Conservation (phyloP, 2,113 vertebrate genomes). For the zebrafish (Danio rerio) region GRCz12tu NC_133179.1:2725501-2726000, state of each 20-base stretch:
- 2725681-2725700: neutral
- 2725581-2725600: neutral
- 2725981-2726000: constrained; percentile 88
- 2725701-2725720: neutral
- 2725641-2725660: neutral
- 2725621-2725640: neutral
- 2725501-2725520: neutral
- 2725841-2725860: constrained; percentile 7
- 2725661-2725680: neutral
- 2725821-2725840: neutral
- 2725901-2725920: constrained; percentile 78
- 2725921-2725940: constrained; percentile 91
- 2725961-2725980: constrained; percentile 91
- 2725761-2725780: constrained; percentile 28
- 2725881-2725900: neutral
- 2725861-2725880: neutral
- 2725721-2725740: neutral
- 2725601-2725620: neutral
- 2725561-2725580: neutral
- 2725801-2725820: constrained; percentile 12
- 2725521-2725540: neutral
- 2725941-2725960: constrained; percentile 89
- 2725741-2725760: constrained; percentile 33
- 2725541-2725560: constrained; percentile 9
- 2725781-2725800: constrained; percentile 32